phyloP scores from a whole-genome alignment of 2,797 vertebrate species.

The Syndactyla subalaris region DNA sequence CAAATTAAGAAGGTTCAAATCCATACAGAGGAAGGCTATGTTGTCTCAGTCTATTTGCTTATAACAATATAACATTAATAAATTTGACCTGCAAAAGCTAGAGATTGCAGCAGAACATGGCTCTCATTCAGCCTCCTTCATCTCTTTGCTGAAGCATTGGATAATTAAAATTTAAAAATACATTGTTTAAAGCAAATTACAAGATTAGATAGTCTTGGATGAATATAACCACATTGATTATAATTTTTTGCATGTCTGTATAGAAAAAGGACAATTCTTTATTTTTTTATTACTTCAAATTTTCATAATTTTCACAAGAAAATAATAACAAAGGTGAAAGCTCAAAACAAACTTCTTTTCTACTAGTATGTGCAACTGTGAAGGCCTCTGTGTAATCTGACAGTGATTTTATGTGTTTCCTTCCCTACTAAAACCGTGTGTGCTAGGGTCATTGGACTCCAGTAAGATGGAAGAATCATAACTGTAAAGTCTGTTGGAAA shows the following conservation, averaged over 20 bases:
- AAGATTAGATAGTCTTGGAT: not conserved
- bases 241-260: not conserved
- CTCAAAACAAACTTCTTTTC: not conserved
- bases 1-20: not conserved
- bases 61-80: not conserved
- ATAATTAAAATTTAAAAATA: not conserved
- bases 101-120: not conserved
- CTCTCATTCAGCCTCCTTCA: not conserved
- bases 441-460: not conserved
- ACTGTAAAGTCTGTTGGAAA: not conserved
- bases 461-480: not conserved
- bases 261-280: not conserved
- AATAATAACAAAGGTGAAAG: not conserved
- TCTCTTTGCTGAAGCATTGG: not conserved
- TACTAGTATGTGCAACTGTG: not conserved
- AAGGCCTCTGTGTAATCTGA: not conserved
- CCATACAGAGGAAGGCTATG: not conserved
- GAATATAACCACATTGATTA: not conserved
- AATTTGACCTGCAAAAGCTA: not conserved
- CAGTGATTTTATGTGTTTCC: not conserved
- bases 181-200: not conserved
- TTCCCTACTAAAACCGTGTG: not conserved
- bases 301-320: not conserved
- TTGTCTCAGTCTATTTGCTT: not conserved
- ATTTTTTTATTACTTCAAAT: not conserved